Evolutionary conservation across 2,797 vertebrate species (phyloP).

Genomic region (Triplophysa yarkandensis): DNA sequence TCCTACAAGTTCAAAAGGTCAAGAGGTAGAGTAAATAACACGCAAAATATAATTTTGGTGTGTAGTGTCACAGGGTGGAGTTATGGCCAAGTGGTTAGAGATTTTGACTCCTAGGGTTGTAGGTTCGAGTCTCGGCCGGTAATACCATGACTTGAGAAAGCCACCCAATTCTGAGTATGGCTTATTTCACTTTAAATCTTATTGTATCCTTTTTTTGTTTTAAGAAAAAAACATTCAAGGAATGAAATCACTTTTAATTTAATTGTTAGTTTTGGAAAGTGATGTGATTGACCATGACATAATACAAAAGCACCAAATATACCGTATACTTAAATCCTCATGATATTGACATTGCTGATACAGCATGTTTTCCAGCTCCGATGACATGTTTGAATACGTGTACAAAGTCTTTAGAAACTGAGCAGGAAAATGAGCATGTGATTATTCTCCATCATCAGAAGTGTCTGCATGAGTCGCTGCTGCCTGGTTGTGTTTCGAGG

Average conservation of each 20-base stretch:
- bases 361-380: conserved; percentile 7
- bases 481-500: conserved; percentile 10
- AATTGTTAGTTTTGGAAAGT: neutral
- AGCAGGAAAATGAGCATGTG: neutral
- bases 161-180: too few relatives aligned
- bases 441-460: conserved; percentile 22
- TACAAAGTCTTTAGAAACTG: neutral
- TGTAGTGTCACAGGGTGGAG: too few relatives aligned
- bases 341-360: conserved; percentile 26
- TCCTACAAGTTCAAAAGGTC: too few relatives aligned
- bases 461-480: neutral
- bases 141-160: too few relatives aligned
- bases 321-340: neutral
- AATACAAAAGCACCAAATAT: conserved; percentile 4
- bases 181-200: too few relatives aligned
- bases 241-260: neutral
- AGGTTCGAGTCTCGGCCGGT: too few relatives aligned
- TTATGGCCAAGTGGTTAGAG: too few relatives aligned
- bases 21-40: too few relatives aligned
- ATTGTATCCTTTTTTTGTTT: neutral
- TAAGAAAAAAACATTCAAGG: neutral
- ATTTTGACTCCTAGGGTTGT: too few relatives aligned
- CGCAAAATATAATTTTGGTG: too few relatives aligned
- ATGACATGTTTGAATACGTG: neutral
- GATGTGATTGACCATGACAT: neutral